Base-by-base conservation (phyloP, 2,797 vertebrate genomes). In the Lacerta viridis region DNA sequence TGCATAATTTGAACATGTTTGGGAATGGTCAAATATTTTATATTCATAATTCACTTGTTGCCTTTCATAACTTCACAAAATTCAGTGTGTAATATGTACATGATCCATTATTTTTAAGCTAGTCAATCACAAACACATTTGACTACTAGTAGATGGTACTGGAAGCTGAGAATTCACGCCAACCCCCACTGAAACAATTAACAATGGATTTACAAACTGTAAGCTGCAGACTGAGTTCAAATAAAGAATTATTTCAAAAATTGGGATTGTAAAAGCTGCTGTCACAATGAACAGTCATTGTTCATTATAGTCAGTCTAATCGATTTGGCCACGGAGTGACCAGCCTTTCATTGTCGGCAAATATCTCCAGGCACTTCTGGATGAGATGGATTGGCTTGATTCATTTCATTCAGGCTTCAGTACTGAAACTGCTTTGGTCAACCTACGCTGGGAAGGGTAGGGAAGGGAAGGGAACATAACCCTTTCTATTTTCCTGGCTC, bases 181-280 rank as follows among this genome's bases (percentile, higher is more conserved):
- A 15, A 64, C 36, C 61, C 29, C 39, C 66, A 27, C 23, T 27
- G 59, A 81, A 81, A 81, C 36, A 27, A 41, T 81, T 20, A 50
- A 81, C 20, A 11, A 33, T 81, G 33, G 11, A 61, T 81, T 39
- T 64, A 64, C 41, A 66, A 23, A 66, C 27, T 64, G 9, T 20
- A 64, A 64, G 36, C 18, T 23, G 15, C 33, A 64, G 5, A 13
- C 23, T 61, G 50, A 61, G 33, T 36, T 39, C 80, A 39, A 39
- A 20, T 80, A 80, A 64, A 36, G 23, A 81, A 41, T 81, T 39
- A 64, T 81, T 81, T 36, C 80, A 81, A 25, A 64, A 39, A 66
- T 13, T 66, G 80, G 33, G 33, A 39, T 27, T 80, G 25, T 33
- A 61, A 23, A 64, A 8, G 9, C 43, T 80, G 33, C 79, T 25